Evolutionary conservation across 2,797 vertebrate genomes (phyloP), one percentile per base, ranked within the genome.

Genomic region (Leuciscus waleckii): DNA sequence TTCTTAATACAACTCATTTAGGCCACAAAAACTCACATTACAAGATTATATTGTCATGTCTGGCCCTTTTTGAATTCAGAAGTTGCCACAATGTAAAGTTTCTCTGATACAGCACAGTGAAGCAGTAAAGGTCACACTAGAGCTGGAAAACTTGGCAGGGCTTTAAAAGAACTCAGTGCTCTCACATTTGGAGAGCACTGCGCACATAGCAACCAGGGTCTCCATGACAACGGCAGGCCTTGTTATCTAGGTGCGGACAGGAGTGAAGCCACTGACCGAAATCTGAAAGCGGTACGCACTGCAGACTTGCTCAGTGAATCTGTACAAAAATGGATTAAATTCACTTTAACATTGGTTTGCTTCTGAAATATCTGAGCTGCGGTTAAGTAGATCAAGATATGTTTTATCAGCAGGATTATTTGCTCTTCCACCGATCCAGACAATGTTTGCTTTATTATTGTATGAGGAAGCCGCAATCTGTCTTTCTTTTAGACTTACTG

Each of bases 211-310:
- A 94, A 94, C 95, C 87, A 83, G 71, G 68, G 73, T 89, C 90
- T 84, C 94, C 92, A 96, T 96, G 95, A 93, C 92, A 94, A 96
- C 95, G 58, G 86, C 86, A 71, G 76, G 86, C 91, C 89, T 89
- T 90, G 87, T 88, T 90, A 68, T 91, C 89, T 87, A 87, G 88
- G 88, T 90, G 91, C 85, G 85, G 87, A 58, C 77, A 75, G 51
- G 75, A 78, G 75, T 68, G 46, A 54, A 82, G 17, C 79, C 35
- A 23, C 21, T 46, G 54, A 84, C 35, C 39, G 35, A 75, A 75
- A 69, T 41, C 46, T 69, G 43, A 67, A 67, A 49, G 35, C 54
- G 39, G 58, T 73, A 58, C 23, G 16, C 61, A 54, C 32, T 58
- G 63, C 63, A 84, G 76, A 51, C 54, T 70, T 75, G 69, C 37